These are phyloP conservation scores for Pogonophryne albipinna DNA, from an alignment of 2,797 vertebrate species.

Conservation along the genomic window DNA sequence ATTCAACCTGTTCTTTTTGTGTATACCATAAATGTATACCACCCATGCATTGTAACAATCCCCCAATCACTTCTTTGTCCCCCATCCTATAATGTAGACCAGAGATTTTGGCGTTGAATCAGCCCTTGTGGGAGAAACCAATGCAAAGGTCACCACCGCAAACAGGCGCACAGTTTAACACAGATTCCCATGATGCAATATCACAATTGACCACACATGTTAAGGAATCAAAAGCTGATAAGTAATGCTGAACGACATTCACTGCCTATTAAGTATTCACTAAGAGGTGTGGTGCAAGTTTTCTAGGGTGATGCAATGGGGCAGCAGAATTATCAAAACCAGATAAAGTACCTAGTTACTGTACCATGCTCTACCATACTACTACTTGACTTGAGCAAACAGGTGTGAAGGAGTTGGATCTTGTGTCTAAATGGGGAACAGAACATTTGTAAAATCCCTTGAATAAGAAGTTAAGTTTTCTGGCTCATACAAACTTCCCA, in stretches of 20 bases:
- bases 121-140: conserved; percentile 18
- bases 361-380: not conserved
- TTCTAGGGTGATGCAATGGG: not conserved
- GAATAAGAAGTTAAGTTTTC: not conserved
- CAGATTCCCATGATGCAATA: conserved; percentile 45
- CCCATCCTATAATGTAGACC: conserved; percentile 16
- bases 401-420: not conserved
- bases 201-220: conserved; percentile 39
- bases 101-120: conserved; percentile 19
- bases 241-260: conserved; percentile 8
- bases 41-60: conserved; percentile 2
- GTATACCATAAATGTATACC: conserved; percentile 15
- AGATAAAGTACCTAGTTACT: not conserved
- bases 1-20: not conserved
- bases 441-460: not conserved
- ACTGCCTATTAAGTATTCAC: not conserved
- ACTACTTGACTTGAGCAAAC: not conserved
- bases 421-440: not conserved
- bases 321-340: conserved; percentile 1
- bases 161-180: conserved; percentile 10
- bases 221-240: conserved; percentile 22
- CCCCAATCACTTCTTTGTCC: not conserved
- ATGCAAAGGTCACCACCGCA: conserved; percentile 15
- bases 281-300: not conserved
- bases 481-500: not conserved